phyloP scores from a whole-genome alignment of 35 echinoderm and acorn worm species.

The Acanthaster planci region DNA sequence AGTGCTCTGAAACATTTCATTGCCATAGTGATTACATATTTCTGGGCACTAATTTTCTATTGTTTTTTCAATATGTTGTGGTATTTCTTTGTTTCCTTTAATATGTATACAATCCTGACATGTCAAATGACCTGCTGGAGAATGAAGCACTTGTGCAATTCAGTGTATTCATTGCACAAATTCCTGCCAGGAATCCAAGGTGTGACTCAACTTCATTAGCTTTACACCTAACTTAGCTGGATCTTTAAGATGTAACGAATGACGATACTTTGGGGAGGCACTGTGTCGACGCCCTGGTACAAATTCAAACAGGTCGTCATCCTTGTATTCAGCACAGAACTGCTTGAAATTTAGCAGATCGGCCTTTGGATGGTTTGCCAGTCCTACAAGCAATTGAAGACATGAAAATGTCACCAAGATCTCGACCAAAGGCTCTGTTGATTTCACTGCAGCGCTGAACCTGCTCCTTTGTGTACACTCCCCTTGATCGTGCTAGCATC shows the following conservation, averaged over 20 bases:
- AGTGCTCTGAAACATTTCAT: no score
- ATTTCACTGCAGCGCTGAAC: slow-evolving; percentile 3
- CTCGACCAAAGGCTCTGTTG: slow-evolving; percentile 24
- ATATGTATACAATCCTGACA: no score
- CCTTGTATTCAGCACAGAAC: not conserved
- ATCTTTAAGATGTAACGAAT: not conserved
- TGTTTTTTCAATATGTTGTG: no score
- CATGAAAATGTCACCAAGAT: slow-evolving; percentile 14
- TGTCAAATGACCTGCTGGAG: no score
- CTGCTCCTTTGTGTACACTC: slow-evolving; percentile 15
- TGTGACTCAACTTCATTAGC: not conserved
- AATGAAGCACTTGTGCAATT: no score
- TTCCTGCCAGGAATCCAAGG: not conserved
- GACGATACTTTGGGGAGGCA: not conserved
- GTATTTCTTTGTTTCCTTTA: no score
- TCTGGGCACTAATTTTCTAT: no score
- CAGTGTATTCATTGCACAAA: not conserved
- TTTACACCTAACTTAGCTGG: not conserved
- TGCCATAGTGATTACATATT: no score
- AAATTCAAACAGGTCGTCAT: not conserved
- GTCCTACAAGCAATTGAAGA: not conserved
- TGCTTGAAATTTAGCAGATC: not conserved
- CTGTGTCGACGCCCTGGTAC: not conserved
- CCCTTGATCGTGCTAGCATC: slow-evolving; percentile 6
- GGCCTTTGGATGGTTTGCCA: not conserved